Evolutionary conservation across 2,113 vertebrate species (phyloP), one percentile per base, ranked within the genome.

Genomic region (Ciconia boyciana): DNA sequence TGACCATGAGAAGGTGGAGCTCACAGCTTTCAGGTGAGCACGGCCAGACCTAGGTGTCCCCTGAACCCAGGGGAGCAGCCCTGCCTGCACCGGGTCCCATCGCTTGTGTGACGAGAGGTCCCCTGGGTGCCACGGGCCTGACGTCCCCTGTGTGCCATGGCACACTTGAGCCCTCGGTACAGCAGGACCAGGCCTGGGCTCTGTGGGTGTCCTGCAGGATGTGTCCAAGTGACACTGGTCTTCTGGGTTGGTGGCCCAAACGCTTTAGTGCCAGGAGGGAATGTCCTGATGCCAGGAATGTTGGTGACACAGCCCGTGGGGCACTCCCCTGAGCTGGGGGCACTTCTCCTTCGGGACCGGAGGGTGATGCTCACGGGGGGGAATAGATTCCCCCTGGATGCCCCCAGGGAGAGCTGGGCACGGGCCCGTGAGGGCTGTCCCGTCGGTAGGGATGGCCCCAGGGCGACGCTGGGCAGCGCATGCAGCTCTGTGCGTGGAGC

Each of bases 21-120:
- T 99, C 92, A 99, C 99, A 0, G 99, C 99, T 0, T 99, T 99
- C 98, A 99, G 99, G 99, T 99, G 95, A 96, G 96, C 41, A 20
- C 1, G 0, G 57, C 44, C 44, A 39, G 66, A 46, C n/a, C 43
- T 21, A 44, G 51, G 39, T 7, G 39, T 60, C 19, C 57, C 22
- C 75, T 46, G 61, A n/a, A 34, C 21, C 21, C 0, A 0, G 26
- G n/a, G 31, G 14, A 83, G 26, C 66, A 11, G 60, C 34, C 8
- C 62, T 62, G 65, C 32, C 57, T 26, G 31, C 2, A 2, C 49
- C 5, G 8, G 39, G 54, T 71, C n/a, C 61, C 57, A 25, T 28
- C 1, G 1, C 48, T 36, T 16, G 13, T 34, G n/a, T 70, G 46
- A 28, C 4, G 2, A 16, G 44, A 62, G 31, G 21, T 82, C 66